Evolutionary conservation across 2,888 invertebrate species (phyloP).

Genomic region (Glaucopsyche alexis): DNA sequence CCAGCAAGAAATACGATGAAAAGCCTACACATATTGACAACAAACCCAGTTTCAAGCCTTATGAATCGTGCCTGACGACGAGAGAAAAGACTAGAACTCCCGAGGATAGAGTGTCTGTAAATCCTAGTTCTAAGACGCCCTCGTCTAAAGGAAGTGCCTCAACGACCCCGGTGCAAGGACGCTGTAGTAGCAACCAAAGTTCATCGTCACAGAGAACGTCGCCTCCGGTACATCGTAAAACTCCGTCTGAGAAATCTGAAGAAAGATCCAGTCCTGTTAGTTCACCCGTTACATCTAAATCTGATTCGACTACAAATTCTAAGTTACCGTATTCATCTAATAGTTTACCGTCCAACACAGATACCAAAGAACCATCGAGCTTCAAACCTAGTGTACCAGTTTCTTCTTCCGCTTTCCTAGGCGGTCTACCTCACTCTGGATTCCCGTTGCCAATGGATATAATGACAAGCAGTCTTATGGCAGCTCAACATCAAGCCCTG

Average conservation of each 20-base stretch:
- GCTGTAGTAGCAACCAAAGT: constrained; percentile 89
- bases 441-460: constrained; percentile 86
- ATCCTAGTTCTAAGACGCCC: constrained; percentile 79
- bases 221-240: constrained; percentile 78
- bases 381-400: constrained; percentile 83
- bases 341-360: constrained; percentile 82
- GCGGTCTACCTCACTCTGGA: constrained; percentile 81
- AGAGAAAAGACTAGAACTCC: constrained; percentile 84
- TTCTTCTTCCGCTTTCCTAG: constrained; percentile 80
- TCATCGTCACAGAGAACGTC: constrained; percentile 84
- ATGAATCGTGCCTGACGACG: constrained; percentile 83
- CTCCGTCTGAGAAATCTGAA: constrained; percentile 79
- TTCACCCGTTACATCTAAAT: constrained; percentile 66
- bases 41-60: constrained; percentile 87
- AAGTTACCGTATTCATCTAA: constrained; percentile 82
- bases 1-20: constrained; percentile 82
- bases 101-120: constrained; percentile 81
- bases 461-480: constrained; percentile 88
- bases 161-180: constrained; percentile 73
- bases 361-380: constrained; percentile 84
- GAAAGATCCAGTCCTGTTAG: constrained; percentile 70
- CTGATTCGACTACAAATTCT: constrained; percentile 70
- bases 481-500: constrained; percentile 85
- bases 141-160: constrained; percentile 77
- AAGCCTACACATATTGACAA: constrained; percentile 80